Evolutionary conservation across 2,888 invertebrate genomes (phyloP).

Genomic region (Heliconius cydno): DNA sequence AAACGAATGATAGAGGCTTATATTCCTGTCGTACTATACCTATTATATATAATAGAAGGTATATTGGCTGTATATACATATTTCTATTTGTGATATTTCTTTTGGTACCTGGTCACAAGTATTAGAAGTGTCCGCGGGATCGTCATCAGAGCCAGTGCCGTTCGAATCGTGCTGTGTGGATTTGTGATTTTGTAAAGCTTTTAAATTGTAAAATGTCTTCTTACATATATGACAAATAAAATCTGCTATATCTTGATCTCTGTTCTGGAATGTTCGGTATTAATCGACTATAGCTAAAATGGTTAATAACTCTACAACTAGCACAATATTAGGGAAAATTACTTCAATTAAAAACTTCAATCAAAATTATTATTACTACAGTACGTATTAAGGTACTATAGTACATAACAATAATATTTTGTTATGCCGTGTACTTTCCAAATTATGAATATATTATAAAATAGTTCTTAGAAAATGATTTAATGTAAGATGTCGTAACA

Average conservation of each 20-base stretch:
- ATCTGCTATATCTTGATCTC: conserved; percentile 54
- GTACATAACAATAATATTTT: too few species aligned
- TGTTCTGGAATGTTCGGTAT: conserved; percentile 24
- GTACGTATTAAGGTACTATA: too few species aligned
- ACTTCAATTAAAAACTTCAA: too few species aligned
- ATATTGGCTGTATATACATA: background rate
- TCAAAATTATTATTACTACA: too few species aligned
- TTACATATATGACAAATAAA: conserved; percentile 68
- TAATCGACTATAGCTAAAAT: background rate
- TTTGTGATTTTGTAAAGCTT: conserved; percentile 71
- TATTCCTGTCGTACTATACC: background rate
- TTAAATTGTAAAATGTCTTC: conserved; percentile 73
- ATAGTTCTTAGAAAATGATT: background rate
- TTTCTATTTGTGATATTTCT: background rate
- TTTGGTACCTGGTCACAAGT: conserved; percentile 46
- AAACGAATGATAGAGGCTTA: background rate
- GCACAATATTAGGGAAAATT: background rate
- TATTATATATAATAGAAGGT: background rate
- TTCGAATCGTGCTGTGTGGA: conserved; percentile 69
- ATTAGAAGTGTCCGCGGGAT: conserved; percentile 40
- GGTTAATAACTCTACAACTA: background rate
- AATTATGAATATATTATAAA: background rate
- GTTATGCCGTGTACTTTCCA: too few species aligned
- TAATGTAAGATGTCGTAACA: background rate
- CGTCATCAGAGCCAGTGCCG: conserved; percentile 57